Evolutionary conservation across 2,797 vertebrate species (phyloP), one percentile per base, ranked within the genome.

Genomic region (Eutrigla gurnardus): DNA sequence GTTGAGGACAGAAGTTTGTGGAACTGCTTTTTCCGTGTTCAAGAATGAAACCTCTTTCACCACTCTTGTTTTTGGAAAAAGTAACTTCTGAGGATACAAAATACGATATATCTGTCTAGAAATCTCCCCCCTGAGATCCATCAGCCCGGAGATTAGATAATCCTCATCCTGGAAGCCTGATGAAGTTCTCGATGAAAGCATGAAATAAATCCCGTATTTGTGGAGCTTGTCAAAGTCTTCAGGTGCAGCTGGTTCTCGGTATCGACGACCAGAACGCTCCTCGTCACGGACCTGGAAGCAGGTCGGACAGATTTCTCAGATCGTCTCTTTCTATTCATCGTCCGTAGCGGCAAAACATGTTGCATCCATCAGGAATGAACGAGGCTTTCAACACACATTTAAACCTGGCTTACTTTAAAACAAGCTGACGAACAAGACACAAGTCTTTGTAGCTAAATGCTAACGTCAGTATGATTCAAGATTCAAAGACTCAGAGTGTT

Each of bases 151-250:
- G 37, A 53, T 60, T 32, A 42, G 18, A 42, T 32, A 39, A 15
- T 70, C 58, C 4, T 59, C 47, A 18, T 33, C 59, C 59, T 43
- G 13, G 13, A 32, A 39, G 18, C 18, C 36, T 53, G 18, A 33
- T 50, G 5, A 47, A 36, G 25, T 36, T 1, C 45, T 37, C 8
- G 4, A 18, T 58, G 15, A 25, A 68, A 68, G 12, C 42, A 15
- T 10, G 17, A 36, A 33, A 7, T 36, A 55, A 45, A 47, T 45
- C 40, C 17, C 35, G 39, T 10, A 50, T 52, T 70, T 50, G 54
- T 25, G 8, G 15, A 36, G 42, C 43, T 67, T 46, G 32, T 65
- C 36, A 65, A 42, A 65, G 35, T 39, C 18, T 42, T 42, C 57
- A 60, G 32, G 5, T 18, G 40, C 58, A 61, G 40, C 58, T 61